phyloP scores from a whole-genome alignment of 2,113 vertebrate genomes.

The Clarias gariepinus region DNA sequence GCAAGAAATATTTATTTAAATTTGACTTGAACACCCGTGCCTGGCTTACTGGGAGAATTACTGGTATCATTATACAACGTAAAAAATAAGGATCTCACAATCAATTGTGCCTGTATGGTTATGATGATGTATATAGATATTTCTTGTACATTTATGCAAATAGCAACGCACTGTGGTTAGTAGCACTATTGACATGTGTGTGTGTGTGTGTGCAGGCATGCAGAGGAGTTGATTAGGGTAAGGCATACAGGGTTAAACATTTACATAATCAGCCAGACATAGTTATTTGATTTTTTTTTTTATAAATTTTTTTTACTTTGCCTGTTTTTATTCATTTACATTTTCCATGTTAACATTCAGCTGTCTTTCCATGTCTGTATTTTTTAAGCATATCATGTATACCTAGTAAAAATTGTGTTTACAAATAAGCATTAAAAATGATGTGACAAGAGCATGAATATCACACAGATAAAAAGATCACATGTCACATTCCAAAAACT shows the following conservation, averaged over 20 bases:
- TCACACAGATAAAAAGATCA: not conserved
- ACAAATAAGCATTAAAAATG: not conserved
- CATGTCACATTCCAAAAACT: not conserved
- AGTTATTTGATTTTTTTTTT: no score
- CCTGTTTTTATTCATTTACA: not conserved
- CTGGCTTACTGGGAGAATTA: conserved; percentile 18
- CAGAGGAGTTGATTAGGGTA: not conserved
- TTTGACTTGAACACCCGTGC: not conserved
- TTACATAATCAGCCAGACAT: not conserved
- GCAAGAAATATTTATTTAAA: not conserved
- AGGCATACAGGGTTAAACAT: not conserved
- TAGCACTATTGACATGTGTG: not conserved
- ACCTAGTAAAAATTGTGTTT: not conserved
- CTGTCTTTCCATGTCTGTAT: not conserved
- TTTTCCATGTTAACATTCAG: not conserved
- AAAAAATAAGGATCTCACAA: conserved; percentile 1
- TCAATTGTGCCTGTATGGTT: not conserved
- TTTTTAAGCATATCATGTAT: not conserved
- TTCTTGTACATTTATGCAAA: not conserved
- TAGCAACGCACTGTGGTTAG: not conserved
- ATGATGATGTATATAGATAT: not conserved
- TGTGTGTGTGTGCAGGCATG: no score
- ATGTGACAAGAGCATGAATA: not conserved
- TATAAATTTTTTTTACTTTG: no score
- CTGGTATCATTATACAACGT: not conserved